Conservation (phyloP, 2,888 invertebrate species). For the Drosophila emarginata region DNA sequence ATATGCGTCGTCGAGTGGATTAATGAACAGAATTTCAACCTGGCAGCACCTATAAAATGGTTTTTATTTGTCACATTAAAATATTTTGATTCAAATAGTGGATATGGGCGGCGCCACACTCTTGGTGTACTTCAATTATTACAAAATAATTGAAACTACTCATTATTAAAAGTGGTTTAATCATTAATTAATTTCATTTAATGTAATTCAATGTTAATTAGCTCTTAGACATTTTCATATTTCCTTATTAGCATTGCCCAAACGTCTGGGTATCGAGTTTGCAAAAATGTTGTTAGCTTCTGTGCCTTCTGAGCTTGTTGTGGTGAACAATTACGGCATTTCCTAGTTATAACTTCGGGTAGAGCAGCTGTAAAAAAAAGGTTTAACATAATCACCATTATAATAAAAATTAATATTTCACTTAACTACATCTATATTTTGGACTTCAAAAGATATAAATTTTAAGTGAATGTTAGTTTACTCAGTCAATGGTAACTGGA, state of each 20-base stretch:
- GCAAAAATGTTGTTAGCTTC: slow-evolving; percentile 83
- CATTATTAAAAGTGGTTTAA: neutral
- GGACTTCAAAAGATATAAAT: neutral
- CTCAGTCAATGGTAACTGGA: too few species aligned
- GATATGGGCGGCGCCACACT: too few species aligned
- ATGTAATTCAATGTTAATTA: neutral
- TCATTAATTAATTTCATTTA: slow-evolving; percentile 6
- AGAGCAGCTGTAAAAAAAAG: slow-evolving; percentile 70
- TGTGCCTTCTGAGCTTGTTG: slow-evolving; percentile 83
- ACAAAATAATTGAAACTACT: neutral
- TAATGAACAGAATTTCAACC: too few species aligned
- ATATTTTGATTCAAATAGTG: too few species aligned
- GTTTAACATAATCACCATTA: neutral
- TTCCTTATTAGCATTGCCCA: slow-evolving; percentile 83
- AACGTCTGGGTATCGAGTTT: slow-evolving; percentile 83
- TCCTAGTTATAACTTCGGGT: slow-evolving; percentile 84
- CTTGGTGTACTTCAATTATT: too few species aligned
- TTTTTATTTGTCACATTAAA: too few species aligned
- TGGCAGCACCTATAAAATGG: too few species aligned
- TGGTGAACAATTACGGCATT: slow-evolving; percentile 84
- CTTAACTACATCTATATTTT: neutral
- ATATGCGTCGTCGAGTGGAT: too few species aligned
- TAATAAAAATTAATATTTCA: neutral
- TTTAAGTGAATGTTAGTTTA: neutral
- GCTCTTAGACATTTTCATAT: slow-evolving; percentile 74